A percentile compares a stretch with the other conserved stretches of the same genome.
Evolutionary conservation across 2,888 invertebrate genomes (phyloP).

Genomic region (Branchipolynoe longqiensis): DNA sequence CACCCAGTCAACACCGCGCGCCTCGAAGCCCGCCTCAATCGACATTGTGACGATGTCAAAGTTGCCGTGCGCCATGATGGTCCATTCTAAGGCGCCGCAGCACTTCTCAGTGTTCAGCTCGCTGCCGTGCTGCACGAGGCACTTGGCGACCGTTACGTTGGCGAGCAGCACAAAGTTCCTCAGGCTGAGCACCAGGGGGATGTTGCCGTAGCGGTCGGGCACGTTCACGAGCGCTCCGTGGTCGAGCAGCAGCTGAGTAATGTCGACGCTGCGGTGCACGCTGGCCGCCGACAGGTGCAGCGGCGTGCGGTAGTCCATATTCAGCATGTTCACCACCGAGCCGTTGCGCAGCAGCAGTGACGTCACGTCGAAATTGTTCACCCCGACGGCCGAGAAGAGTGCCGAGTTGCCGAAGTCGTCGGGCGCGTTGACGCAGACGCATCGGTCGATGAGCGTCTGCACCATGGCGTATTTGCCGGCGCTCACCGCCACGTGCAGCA

Average conservation of each 20-base stretch:
- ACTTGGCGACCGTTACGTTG: conserved; percentile 28
- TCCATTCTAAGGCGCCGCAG: conserved; percentile 3
- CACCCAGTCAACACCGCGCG: conserved; percentile 26
- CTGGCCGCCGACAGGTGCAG: conserved; percentile 50
- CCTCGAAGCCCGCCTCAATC: conserved; percentile 33
- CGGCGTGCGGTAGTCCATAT: conserved; percentile 26
- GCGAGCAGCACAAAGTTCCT: conserved; percentile 11
- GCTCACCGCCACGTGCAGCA: conserved; percentile 19
- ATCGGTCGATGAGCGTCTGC: conserved; percentile 1
- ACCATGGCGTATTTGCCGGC: conserved; percentile 33
- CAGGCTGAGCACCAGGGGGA: conserved; percentile 30
- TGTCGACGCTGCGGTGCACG: conserved; percentile 48
- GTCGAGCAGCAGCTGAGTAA: conserved; percentile 49
- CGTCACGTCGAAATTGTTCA: conserved; percentile 36
- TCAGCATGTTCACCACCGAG: conserved; percentile 24
- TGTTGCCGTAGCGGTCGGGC: conserved; percentile 37
- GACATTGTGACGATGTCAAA: conserved; percentile 30
- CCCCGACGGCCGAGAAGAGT: conserved; percentile 35
- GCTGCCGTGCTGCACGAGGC: conserved; percentile 35
- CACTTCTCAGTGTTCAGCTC: conserved; percentile 49
- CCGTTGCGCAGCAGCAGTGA: conserved; percentile 6
- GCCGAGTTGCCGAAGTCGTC: conserved; percentile 47
- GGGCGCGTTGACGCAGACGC: conserved; percentile 15
- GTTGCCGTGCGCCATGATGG: background rate
- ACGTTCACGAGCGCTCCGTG: conserved; percentile 54